A percentile compares a stretch with the other conserved stretches of the same genome.
These are phyloP conservation scores for Arenicola marina DNA, from an alignment of 2,888 invertebrate species.

Conservation along the genomic window DNA sequence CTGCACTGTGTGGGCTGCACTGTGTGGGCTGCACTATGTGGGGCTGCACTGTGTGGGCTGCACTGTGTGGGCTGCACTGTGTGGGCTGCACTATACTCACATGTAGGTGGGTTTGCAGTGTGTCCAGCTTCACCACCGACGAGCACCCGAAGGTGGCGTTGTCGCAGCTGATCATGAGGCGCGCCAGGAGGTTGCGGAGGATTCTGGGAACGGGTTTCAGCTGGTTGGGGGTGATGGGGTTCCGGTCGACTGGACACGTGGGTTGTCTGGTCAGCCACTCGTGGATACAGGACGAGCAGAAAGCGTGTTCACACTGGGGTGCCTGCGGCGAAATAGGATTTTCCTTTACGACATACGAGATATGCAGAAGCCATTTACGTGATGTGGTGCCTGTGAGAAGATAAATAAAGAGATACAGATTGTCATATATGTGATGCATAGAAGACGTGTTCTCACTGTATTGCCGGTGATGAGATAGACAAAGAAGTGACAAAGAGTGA, in stretches of 20 bases:
- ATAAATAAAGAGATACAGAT: not conserved
- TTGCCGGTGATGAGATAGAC: no score
- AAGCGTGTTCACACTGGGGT: slow-evolving; percentile 94
- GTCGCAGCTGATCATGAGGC: slow-evolving; percentile 80
- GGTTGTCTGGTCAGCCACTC: slow-evolving; percentile 94
- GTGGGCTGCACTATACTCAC: no score
- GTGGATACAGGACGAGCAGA: slow-evolving; percentile 88
- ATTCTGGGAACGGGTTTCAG: slow-evolving; percentile 91
- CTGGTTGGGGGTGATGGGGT: slow-evolving; percentile 82
- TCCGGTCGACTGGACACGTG: slow-evolving; percentile 92
- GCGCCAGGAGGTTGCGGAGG: slow-evolving; percentile 83
- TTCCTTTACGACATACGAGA: not conserved
- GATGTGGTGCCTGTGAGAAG: no score
- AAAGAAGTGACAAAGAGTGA: no score
- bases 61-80: no score
- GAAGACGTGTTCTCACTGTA: no score
- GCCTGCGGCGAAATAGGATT: slow-evolving; percentile 73
- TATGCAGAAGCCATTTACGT: not conserved
- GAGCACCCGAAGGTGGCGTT: slow-evolving; percentile 87
- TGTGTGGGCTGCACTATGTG: no score
- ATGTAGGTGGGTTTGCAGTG: slow-evolving; percentile 79
- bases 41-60: no score
- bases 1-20: no score
- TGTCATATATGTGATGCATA: not conserved
- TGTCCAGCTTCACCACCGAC: slow-evolving; percentile 82